A percentile compares a stretch with the other conserved stretches of the same genome.
These are phyloP conservation scores for Volucella zonaria DNA, from an alignment of 2,888 invertebrate species.

Conservation along the genomic window DNA sequence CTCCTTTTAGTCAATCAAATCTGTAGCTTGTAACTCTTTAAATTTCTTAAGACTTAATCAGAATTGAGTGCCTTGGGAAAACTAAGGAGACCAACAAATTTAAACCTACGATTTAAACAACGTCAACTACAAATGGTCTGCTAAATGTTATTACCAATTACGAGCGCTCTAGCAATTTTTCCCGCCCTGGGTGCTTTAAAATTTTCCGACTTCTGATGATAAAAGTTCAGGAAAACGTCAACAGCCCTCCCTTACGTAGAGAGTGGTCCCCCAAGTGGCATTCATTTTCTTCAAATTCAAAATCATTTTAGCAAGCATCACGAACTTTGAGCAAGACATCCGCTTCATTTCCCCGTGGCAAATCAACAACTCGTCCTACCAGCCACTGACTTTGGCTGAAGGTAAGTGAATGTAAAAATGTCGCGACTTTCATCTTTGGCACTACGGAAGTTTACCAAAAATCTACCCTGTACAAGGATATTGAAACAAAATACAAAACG, in stretches of 20 bases:
- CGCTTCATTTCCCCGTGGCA: neutral
- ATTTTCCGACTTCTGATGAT: slow-evolving; percentile 4
- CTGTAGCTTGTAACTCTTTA: too few species aligned
- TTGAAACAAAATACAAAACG: slow-evolving; percentile 12
- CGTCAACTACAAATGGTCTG: slow-evolving; percentile 20
- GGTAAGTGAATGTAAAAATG: slow-evolving; percentile 35
- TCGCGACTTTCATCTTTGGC: slow-evolving; percentile 13
- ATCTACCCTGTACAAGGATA: slow-evolving; percentile 4
- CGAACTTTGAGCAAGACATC: slow-evolving; percentile 12
- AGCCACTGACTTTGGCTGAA: neutral
- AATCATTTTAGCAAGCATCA: neutral
- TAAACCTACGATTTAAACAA: slow-evolving; percentile 3
- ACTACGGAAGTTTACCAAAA: slow-evolving; percentile 9
- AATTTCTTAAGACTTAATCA: too few species aligned
- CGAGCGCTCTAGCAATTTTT: slow-evolving; percentile 26
- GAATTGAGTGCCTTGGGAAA: too few species aligned
- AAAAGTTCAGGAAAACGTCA: slow-evolving; percentile 22
- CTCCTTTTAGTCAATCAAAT: too few species aligned
- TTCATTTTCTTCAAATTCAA: slow-evolving; percentile 13
- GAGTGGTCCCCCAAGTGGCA: slow-evolving; percentile 8
- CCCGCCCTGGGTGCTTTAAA: neutral
- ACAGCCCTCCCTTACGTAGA: slow-evolving; percentile 2
- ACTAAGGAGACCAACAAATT: slow-evolving; percentile 1
- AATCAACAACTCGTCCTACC: slow-evolving; percentile 19
- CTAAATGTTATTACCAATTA: slow-evolving; percentile 43